Base-by-base conservation (phyloP, 2,113 vertebrate genomes). In the Pluvianellus socialis region DNA sequence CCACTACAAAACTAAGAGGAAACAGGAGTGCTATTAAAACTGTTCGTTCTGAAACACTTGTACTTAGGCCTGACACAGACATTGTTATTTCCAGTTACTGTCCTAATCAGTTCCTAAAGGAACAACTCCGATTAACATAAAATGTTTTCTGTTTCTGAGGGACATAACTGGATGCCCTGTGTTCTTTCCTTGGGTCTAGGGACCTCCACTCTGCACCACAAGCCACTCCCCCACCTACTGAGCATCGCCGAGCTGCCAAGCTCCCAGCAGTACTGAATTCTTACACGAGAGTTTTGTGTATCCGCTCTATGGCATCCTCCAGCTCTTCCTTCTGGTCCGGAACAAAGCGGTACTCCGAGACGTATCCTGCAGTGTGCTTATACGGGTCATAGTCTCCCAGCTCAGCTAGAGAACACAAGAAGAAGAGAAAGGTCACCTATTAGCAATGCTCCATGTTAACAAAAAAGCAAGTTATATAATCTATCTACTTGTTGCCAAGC, bases 251-350 rank as follows among this genome's bases (percentile, higher is more conserved):
- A 55, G 17, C 62, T 72, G 58, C 24, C 76, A 79, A 42, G 16
- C 14, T 84, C 40, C 21, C 61, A 79, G 73, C 20, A 77, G 61
- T 27, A 91, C 19, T 40, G 55, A 95, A 84, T 79, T 88, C 98
- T 98, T 98, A 99, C 99, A 98, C 97, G 50, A 99, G 92, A 76
- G 98, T 99, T 97, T 99, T 99, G 94, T 99, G 99, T 94, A 98
- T 98, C 86, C 90, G 97, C 85, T 99, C 99, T 77, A 99, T 97
- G 62, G 98, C 97, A 44, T 99, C 98, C 95, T 99, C 99, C n/a
- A 99, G 96, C 77, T 99, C 99, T 94, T 99, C 98, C 59, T 98
- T 99, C 97, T 99, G 99, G 96, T 99, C 99, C 6, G 99, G 99
- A 91, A 99, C 98, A 63, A 99, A 99, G 67, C 99, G 98, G 55